Percentiles rank a stretch among this genome's conserved stretches.
Conservation (phyloP, 2,888 invertebrate species). For the Tenthredo mesomela region DNA sequence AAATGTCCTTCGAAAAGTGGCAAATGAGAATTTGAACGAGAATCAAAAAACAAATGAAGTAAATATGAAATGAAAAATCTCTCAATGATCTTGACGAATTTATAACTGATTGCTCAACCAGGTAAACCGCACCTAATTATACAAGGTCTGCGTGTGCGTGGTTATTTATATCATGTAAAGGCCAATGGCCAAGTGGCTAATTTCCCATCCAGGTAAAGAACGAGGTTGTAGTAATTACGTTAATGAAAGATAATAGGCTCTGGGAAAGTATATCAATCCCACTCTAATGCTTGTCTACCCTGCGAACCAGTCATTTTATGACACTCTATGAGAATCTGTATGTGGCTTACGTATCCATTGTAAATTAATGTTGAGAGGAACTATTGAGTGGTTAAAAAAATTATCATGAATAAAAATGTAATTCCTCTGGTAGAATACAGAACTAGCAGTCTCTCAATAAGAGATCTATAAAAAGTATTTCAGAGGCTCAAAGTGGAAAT, state of each 20-base stretch:
- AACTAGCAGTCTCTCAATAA: neutral
- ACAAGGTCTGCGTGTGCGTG: neutral
- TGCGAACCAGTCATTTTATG: neutral
- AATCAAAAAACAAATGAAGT: neutral
- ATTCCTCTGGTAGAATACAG: neutral
- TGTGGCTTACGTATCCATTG: neutral
- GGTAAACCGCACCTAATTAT: neutral
- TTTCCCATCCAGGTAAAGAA: neutral
- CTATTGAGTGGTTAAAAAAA: neutral
- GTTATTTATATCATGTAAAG: neutral
- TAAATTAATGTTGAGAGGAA: neutral
- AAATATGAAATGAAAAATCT: neutral
- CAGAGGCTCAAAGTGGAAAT: neutral
- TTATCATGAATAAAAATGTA: neutral
- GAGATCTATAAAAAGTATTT: neutral
- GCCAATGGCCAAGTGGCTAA: neutral
- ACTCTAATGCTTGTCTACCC: neutral
- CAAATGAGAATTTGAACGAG: neutral
- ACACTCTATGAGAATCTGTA: neutral
- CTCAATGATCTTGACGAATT: neutral
- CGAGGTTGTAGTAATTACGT: constrained; percentile 25
- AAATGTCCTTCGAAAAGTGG: constrained; percentile 42
- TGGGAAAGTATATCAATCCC: constrained; percentile 1
- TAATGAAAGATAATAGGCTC: constrained; percentile 29
- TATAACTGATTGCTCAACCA: neutral